Conservation (phyloP, 1,140 invertebrate species). For the Drosophila prosaltans region DNA sequence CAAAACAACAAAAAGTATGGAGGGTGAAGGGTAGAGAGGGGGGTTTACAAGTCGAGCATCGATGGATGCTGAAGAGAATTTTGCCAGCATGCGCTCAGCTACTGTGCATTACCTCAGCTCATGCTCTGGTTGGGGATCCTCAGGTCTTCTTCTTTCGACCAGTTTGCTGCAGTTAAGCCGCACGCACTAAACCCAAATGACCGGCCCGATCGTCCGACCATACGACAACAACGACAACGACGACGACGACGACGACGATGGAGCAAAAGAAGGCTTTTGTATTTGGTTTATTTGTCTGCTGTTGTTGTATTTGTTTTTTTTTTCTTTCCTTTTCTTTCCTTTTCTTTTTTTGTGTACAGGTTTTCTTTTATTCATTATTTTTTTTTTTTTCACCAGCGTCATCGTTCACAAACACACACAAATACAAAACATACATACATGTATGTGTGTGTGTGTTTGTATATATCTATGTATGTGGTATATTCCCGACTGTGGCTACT, state of each 20-base stretch:
- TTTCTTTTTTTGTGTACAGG: slow-evolving; percentile 67
- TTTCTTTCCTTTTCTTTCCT: slow-evolving; percentile 52
- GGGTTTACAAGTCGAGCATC: neutral
- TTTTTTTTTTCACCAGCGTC: slow-evolving; percentile 77
- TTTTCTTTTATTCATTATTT: slow-evolving; percentile 82
- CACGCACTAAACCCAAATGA: slow-evolving; percentile 62
- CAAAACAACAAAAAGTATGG: slow-evolving; percentile 21
- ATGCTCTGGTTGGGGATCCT: slow-evolving; percentile 17
- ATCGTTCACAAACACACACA: slow-evolving; percentile 53
- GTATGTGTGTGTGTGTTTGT: too few species aligned
- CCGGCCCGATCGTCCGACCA: slow-evolving; percentile 28
- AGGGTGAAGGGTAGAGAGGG: too few species aligned
- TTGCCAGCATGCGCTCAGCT: slow-evolving; percentile 49
- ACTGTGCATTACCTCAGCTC: slow-evolving; percentile 34
- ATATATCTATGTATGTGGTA: neutral
- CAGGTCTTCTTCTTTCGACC: slow-evolving; percentile 41
- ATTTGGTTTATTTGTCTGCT: slow-evolving; percentile 67
- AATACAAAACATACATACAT: slow-evolving; percentile 9
- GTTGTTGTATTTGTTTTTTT: slow-evolving; percentile 59
- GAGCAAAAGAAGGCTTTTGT: slow-evolving; percentile 62
- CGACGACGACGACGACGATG: neutral
- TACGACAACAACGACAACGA: neutral
- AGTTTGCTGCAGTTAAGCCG: slow-evolving; percentile 75
- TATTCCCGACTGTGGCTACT: slow-evolving; percentile 60
- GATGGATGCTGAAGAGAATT: slow-evolving; percentile 38